phyloP scores from a whole-genome alignment of 2,888 invertebrate genomes.

The Chymomyza caudatula region DNA sequence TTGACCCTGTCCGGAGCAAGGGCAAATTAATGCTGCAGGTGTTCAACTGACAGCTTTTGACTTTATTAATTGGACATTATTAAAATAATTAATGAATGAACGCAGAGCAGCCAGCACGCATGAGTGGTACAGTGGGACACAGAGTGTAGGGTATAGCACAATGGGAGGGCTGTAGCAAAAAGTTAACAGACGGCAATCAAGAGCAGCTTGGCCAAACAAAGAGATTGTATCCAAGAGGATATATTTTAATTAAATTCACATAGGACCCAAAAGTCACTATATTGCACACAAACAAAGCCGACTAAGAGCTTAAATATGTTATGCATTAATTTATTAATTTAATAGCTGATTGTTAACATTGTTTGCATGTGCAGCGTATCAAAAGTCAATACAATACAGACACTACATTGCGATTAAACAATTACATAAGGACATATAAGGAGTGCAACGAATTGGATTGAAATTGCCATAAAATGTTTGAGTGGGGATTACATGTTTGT shows the following conservation, averaged over 20 bases:
- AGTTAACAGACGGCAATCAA: neutral
- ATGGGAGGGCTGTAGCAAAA: neutral
- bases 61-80: constrained; percentile 10
- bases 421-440: too few species aligned
- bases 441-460: neutral
- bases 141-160: neutral
- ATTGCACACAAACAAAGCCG: neutral
- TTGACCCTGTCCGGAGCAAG: neutral
- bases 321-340: neutral
- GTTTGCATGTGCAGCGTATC: neutral
- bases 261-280: neutral
- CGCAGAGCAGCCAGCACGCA: neutral
- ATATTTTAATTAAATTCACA: neutral
- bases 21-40: constrained; percentile 5
- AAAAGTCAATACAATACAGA: neutral
- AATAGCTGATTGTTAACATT: neutral
- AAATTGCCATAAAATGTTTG: neutral
- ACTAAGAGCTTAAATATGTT: neutral
- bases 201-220: neutral
- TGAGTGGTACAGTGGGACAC: neutral
- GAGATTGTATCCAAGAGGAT: neutral
- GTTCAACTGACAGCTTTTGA: constrained; percentile 8
- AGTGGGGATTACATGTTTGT: too few species aligned
- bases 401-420: neutral
- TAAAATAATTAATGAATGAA: constrained; percentile 8